Conservation (phyloP, 2,888 invertebrate species). For the Brassicogethes aeneus region DNA sequence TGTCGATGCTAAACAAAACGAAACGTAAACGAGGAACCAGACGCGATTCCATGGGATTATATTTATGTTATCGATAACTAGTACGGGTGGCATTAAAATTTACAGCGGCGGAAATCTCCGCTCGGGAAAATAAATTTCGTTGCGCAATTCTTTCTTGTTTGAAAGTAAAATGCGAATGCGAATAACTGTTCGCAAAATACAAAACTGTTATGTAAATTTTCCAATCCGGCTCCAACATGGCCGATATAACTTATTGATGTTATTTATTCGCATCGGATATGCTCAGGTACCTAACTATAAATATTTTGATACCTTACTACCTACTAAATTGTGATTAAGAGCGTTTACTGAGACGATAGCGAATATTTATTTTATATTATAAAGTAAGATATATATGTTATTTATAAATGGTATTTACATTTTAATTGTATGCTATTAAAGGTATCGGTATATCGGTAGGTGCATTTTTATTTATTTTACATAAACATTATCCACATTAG, state of each 20-base stretch:
- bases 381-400: no score
- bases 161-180: constrained; percentile 1
- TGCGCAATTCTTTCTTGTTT: constrained; percentile 1
- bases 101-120: constrained; percentile 1
- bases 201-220: constrained; percentile 9
- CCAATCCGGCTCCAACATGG: constrained; percentile 3
- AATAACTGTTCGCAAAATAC: constrained; percentile 3
- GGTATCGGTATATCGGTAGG: no score
- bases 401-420: no score
- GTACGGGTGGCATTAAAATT: neutral
- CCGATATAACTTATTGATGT: constrained; percentile 1
- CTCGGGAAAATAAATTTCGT: constrained; percentile 2
- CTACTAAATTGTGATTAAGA: no score
- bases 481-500: no score
- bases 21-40: neutral
- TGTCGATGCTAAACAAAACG: neutral
- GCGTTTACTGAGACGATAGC: no score
- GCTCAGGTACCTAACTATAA: no score
- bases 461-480: no score
- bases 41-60: constrained; percentile 2
- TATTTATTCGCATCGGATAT: neutral
- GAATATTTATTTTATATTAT: no score
- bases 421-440: no score
- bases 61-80: constrained; percentile 4
- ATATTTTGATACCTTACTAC: no score